Evolutionary conservation across 2,888 invertebrate genomes (phyloP).

Genomic region (Dynastes grantii): DNA sequence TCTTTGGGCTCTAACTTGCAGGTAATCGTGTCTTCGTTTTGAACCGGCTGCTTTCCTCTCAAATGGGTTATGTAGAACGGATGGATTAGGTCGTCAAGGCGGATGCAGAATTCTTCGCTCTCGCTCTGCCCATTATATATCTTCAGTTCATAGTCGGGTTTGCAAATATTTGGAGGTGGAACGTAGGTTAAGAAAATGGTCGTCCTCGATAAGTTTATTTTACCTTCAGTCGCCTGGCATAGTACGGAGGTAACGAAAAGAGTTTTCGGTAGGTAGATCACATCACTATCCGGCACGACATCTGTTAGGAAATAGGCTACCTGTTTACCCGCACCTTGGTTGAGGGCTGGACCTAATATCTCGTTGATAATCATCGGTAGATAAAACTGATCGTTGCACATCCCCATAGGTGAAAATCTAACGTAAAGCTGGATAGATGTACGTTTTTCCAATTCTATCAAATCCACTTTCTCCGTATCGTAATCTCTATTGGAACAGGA

Average conservation of each 20-base stretch:
- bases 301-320: background rate
- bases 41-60: constrained; percentile 56
- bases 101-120: constrained; percentile 60
- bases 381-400: constrained; percentile 74
- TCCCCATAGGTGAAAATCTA: constrained; percentile 68
- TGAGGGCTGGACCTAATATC: constrained; percentile 73
- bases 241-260: constrained; percentile 18
- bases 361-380: constrained; percentile 76
- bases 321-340: background rate
- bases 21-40: constrained; percentile 55
- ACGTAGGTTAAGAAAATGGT: constrained; percentile 46
- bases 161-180: background rate
- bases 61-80: constrained; percentile 62
- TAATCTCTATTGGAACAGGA: background rate
- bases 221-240: constrained; percentile 8
- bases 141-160: constrained; percentile 6
- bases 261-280: constrained; percentile 9
- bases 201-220: constrained; percentile 51
- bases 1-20: constrained; percentile 60
- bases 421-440: constrained; percentile 62
- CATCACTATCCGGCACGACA: background rate
- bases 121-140: constrained; percentile 57
- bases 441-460: background rate
- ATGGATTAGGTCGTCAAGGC: constrained; percentile 60
- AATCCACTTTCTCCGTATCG: background rate